These are phyloP conservation scores for Apamea sordens DNA, from an alignment of 2,888 invertebrate species.

Conservation along the genomic window DNA sequence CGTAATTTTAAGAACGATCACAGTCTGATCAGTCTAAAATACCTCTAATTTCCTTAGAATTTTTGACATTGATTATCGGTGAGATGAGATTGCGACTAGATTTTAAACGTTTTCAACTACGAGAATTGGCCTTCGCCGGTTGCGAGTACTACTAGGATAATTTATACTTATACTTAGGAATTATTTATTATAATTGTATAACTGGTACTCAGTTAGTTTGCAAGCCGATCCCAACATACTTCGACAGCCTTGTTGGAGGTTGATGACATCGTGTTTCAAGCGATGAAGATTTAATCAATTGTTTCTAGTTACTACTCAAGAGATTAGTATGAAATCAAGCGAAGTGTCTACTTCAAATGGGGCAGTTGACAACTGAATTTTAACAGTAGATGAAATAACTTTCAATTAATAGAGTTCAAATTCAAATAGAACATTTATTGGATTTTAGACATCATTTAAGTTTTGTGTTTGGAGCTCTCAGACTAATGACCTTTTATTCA, in stretches of 20 bases:
- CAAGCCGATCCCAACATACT: constrained; percentile 25
- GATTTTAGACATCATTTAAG: neutral
- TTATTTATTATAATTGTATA: neutral
- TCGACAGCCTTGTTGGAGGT: constrained; percentile 28
- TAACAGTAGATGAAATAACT: constrained; percentile 16
- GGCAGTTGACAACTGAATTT: constrained; percentile 5
- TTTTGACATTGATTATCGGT: too few relatives aligned
- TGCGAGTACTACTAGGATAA: neutral
- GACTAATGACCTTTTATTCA: constrained; percentile 10
- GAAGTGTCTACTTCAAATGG: neutral
- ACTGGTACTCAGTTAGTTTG: constrained; percentile 7
- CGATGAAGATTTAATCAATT: constrained; percentile 41
- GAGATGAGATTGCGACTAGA: too few relatives aligned
- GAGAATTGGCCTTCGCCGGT: too few relatives aligned
- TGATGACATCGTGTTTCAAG: constrained; percentile 40
- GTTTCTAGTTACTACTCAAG: constrained; percentile 38
- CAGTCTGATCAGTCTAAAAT: too few relatives aligned
- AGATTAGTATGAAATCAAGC: constrained; percentile 42
- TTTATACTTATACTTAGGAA: neutral
- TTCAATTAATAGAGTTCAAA: constrained; percentile 15
- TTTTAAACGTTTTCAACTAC: too few relatives aligned
- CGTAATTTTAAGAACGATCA: too few relatives aligned
- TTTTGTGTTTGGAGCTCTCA: neutral
- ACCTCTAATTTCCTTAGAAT: too few relatives aligned
- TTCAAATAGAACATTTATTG: constrained; percentile 2